phyloP scores from a whole-genome alignment of 2,888 invertebrate genomes.

The Ariolimax columbianus region DNA sequence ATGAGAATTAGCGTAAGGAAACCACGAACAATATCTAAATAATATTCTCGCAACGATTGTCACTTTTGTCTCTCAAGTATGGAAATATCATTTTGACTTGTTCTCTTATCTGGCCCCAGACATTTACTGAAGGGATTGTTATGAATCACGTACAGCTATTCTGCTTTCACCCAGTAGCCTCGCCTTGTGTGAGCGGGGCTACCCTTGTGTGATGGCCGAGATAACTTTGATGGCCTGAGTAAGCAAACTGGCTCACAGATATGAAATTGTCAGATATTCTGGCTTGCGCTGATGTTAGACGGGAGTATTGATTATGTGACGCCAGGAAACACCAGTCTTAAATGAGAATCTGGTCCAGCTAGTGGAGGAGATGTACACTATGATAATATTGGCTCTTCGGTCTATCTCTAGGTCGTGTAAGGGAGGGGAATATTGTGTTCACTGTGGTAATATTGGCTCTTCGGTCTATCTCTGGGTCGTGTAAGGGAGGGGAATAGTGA shows the following conservation, averaged over 20 bases:
- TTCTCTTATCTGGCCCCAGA: neutral
- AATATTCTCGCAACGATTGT: too few relatives aligned
- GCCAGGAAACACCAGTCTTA: constrained; percentile 13
- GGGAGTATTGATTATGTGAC: constrained; percentile 20
- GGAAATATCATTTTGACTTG: neutral
- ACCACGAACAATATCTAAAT: too few relatives aligned
- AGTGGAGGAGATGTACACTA: neutral
- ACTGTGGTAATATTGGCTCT: neutral
- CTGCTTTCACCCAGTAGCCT: neutral
- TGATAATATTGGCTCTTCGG: neutral
- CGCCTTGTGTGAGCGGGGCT: neutral
- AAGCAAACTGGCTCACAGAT: constrained; percentile 24
- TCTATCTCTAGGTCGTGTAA: neutral
- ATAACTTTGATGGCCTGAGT: neutral
- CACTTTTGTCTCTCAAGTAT: too few relatives aligned
- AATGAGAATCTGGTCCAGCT: neutral
- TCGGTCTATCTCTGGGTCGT: neutral
- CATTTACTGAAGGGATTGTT: neutral
- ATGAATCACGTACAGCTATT: neutral
- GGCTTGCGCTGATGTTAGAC: neutral
- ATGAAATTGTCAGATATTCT: constrained; percentile 15
- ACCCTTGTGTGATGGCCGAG: neutral
- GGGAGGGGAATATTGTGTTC: neutral
- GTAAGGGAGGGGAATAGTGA: too few relatives aligned
- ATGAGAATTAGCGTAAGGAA: too few relatives aligned